These are phyloP conservation scores for Bicyclus anynana DNA, from an alignment of 1,140 invertebrate genomes.

Conservation along the genomic window DNA sequence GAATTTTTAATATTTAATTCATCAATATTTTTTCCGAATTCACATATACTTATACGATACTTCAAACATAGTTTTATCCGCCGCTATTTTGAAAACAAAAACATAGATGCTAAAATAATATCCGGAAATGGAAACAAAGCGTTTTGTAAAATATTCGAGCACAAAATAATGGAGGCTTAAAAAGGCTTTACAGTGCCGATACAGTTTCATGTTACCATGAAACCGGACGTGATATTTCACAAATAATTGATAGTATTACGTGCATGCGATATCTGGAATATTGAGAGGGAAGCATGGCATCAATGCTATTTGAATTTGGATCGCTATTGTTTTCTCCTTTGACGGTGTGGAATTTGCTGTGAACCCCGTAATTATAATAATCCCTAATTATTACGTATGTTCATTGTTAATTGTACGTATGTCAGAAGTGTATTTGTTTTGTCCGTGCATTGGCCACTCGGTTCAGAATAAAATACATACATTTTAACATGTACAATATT, in stretches of 20 bases:
- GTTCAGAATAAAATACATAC: too few species aligned
- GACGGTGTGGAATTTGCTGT: not conserved
- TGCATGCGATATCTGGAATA: not conserved
- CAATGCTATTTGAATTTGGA: not conserved
- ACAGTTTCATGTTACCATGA: slow-evolving; percentile 11
- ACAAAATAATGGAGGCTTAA: slow-evolving; percentile 22
- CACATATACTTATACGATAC: too few species aligned
- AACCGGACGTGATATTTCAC: slow-evolving; percentile 23
- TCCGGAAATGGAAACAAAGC: slow-evolving; percentile 16
- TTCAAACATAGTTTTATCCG: too few species aligned
- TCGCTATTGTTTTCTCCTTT: not conserved
- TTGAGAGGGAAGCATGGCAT: not conserved
- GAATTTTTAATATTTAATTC: too few species aligned
- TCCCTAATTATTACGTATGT: not conserved
- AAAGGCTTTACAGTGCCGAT: slow-evolving; percentile 15
- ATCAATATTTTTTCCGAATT: too few species aligned
- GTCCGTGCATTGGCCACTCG: too few species aligned
- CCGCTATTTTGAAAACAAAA: too few species aligned
- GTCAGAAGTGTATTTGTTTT: too few species aligned
- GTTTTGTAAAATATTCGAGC: slow-evolving; percentile 13
- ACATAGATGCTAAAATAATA: slow-evolving; percentile 2
- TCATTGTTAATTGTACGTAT: too few species aligned
- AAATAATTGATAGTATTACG: slow-evolving; percentile 15
- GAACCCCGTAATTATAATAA: not conserved
- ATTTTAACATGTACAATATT: too few species aligned